phyloP scores from a whole-genome alignment of 2,113 vertebrate genomes.

The Psilopogon haemacephalus region DNA sequence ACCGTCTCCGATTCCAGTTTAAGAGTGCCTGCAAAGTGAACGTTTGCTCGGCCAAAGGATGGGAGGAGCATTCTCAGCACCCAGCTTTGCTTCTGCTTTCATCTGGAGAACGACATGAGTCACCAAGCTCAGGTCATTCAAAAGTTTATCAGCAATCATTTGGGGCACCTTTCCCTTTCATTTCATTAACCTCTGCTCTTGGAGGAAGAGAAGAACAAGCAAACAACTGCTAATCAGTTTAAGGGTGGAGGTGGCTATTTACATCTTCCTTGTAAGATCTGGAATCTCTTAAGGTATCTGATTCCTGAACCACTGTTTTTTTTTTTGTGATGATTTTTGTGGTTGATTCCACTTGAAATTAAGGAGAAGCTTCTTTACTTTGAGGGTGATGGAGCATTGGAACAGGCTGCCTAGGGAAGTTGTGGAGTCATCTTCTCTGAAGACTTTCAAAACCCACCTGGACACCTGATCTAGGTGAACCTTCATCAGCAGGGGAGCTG shows the following conservation, averaged over 20 bases:
- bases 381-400: too few species aligned
- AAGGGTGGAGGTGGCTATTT: background rate
- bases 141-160: constrained; percentile 1
- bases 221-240: background rate
- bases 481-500: too few species aligned
- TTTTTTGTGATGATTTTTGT: background rate
- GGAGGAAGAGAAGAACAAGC: background rate
- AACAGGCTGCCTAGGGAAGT: too few species aligned
- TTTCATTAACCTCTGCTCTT: constrained; percentile 19
- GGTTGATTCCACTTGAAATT: too few species aligned
- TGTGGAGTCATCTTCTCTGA: too few species aligned
- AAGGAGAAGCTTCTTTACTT: too few species aligned
- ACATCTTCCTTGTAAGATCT: background rate
- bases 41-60: background rate
- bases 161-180: background rate
- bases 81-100: background rate
- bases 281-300: background rate
- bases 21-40: background rate
- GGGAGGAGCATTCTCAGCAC: background rate
- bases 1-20: background rate
- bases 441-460: too few species aligned
- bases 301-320: background rate
- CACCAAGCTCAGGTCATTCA: background rate
- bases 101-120: constrained; percentile 15
- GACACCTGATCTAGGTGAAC: too few species aligned